Conservation (phyloP, 2,888 invertebrate species). For the Pinctada fucata region DNA sequence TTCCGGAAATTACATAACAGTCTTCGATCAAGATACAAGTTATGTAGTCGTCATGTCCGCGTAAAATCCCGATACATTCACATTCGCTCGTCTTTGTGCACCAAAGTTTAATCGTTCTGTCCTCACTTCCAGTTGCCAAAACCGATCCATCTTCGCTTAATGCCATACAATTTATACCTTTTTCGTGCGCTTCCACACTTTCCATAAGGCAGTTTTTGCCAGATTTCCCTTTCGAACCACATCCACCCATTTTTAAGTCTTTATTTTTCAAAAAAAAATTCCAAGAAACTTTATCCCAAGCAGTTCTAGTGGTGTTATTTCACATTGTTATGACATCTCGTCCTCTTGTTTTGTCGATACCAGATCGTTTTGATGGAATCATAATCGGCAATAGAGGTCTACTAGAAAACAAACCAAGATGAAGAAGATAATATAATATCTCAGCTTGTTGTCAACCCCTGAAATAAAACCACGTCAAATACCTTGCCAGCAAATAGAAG, state of each 20-base stretch:
- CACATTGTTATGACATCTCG: too few relatives aligned
- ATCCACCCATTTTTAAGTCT: conserved; percentile 58
- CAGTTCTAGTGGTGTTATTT: too few relatives aligned
- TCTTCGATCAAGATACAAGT: conserved; percentile 78
- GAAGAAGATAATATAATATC: too few relatives aligned
- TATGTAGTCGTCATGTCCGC: conserved; percentile 78
- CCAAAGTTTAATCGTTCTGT: conserved; percentile 78
- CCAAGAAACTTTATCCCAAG: background rate
- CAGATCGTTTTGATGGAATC: too few relatives aligned
- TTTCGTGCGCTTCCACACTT: conserved; percentile 75
- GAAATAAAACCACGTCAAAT: too few relatives aligned
- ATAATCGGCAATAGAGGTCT: too few relatives aligned
- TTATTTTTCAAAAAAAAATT: background rate
- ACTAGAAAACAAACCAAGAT: too few relatives aligned
- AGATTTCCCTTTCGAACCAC: conserved; percentile 62
- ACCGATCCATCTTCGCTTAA: conserved; percentile 79
- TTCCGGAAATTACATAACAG: conserved; percentile 78
- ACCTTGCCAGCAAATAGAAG: too few relatives aligned
- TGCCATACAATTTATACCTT: conserved; percentile 79
- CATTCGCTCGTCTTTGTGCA: conserved; percentile 76
- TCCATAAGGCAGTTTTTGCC: conserved; percentile 65
- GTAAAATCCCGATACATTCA: conserved; percentile 78
- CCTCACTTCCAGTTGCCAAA: conserved; percentile 79
- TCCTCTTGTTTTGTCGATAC: too few relatives aligned
- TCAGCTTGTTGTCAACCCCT: too few relatives aligned